Base-by-base conservation (phyloP, 2,113 vertebrate species). In the Toxotes jaculatrix region DNA sequence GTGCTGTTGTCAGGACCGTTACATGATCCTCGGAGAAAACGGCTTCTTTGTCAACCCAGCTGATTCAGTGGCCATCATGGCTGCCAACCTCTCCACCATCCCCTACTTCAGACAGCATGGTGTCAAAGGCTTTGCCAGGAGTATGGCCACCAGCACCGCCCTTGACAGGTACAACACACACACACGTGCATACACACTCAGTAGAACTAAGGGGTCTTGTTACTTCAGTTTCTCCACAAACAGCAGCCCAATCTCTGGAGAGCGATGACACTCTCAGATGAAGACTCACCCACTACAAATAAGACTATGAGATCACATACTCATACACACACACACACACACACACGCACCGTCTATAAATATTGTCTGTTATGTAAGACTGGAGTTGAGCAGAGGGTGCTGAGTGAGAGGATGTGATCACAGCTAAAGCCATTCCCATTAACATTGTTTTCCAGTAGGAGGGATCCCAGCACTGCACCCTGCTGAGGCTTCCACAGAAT, bases 41-140 rank as follows among this genome's bases (percentile, higher is more conserved):
- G 97, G 97, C 80, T 99, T 99, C 92, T 99, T 99, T 72, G 97
- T 99, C 86, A 98, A 97, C 40, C 97, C 98, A 0, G 98, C 98
- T 0, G 98, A 99, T 94, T 99, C 98, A 0, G 68, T 99, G 93
- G 98, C 98, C 82, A 90, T 99, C 90, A 99, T 99, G 93, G 97
- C 98, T 32, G 98, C 98, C 92, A 98, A 99, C 91, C 95, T 98
- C 63, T 94, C 96, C 84, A 95, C 95, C 94, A 96, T 99, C 95
- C 98, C 98, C 0, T 98, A 98, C 94, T 99, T 99, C 86, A 93
- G 95, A 91, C 98, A 99, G 92, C 93, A 93, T 89, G 97, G 97
- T 11, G 90, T 98, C 76, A 96, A 96, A 83, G 98, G 98, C 64
- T 98, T 99, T 84, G 98, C 97, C 49, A 95, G 98, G 71, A 99